Evolutionary conservation across 2,888 invertebrate genomes (phyloP).

Genomic region (Tethea ocularis): DNA sequence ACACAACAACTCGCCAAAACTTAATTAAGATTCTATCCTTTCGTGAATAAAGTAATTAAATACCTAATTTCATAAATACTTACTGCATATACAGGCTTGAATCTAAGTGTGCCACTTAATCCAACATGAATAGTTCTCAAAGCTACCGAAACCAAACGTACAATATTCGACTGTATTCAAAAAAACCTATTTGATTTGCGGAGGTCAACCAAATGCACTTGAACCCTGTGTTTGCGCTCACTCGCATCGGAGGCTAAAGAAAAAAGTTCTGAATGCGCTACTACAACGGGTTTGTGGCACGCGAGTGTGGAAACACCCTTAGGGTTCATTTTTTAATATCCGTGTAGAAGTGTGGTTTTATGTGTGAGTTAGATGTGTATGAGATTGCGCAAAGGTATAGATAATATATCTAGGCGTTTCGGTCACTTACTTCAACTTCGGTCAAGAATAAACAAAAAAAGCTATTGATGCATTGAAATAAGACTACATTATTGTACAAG

Average conservation of each 20-base stretch:
- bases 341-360: not conserved
- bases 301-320: not conserved
- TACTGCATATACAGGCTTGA: not conserved
- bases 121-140: too few relatives aligned
- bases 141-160: not conserved
- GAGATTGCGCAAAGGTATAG: not conserved
- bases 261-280: conserved; percentile 19
- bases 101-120: not conserved
- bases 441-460: not conserved
- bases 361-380: not conserved
- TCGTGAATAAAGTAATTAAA: too few relatives aligned
- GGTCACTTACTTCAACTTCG: too few relatives aligned
- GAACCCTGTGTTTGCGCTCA: conserved; percentile 35
- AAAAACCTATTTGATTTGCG: conserved; percentile 31
- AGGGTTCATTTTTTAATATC: not conserved
- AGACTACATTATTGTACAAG: too few relatives aligned
- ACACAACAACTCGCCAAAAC: too few relatives aligned
- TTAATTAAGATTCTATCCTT: too few relatives aligned
- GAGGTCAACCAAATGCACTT: conserved; percentile 45
- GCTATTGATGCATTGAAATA: too few relatives aligned
- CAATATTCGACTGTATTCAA: conserved; percentile 13
- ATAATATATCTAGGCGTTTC: too few relatives aligned
- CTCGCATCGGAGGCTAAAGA: conserved; percentile 18
- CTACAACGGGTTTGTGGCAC: conserved; percentile 14
- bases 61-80: too few relatives aligned